Percentiles rank a stretch among this genome's conserved stretches.
phyloP scores from a whole-genome alignment of 1,140 invertebrate genomes.

The Heliconius hewitsoni region DNA sequence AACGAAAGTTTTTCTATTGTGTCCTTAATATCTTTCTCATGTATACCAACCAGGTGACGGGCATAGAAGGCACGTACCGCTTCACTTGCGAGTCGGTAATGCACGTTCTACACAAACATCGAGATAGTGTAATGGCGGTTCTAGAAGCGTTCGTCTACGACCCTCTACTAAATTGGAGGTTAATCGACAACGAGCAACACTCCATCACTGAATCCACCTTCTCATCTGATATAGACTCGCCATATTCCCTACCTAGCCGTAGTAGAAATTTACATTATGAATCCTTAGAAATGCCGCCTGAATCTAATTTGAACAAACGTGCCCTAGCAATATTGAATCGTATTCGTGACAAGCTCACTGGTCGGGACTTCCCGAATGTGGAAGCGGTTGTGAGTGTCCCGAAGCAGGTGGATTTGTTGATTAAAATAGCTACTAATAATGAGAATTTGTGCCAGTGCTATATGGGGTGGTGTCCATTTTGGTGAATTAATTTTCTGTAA shows the following conservation, averaged over 20 bases:
- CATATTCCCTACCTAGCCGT: conserved; percentile 62
- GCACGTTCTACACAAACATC: conserved; percentile 96
- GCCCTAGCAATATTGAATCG: conserved; percentile 94
- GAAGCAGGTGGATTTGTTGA: conserved; percentile 96
- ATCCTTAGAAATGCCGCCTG: conserved; percentile 69
- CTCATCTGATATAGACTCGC: conserved; percentile 71
- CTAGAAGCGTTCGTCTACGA: conserved; percentile 99
- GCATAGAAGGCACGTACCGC: conserved; percentile 91
- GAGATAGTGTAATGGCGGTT: conserved; percentile 99
- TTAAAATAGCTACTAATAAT: conserved; percentile 97
- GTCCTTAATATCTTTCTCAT: no score
- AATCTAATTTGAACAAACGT: conserved; percentile 92
- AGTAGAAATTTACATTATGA: conserved; percentile 63
- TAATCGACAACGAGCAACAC: conserved; percentile 80
- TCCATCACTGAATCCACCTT: conserved; percentile 69
- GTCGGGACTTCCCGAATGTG: conserved; percentile 86
- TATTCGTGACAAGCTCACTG: conserved; percentile 96
- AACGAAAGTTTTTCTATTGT: no score
- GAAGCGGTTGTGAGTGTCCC: conserved; percentile 86
- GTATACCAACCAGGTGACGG: conserved; percentile 82
- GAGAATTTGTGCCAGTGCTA: conserved; percentile 99
- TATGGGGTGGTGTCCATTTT: conserved; percentile 94
- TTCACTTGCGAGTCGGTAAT: conserved; percentile 99
- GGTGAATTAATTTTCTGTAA: conserved; percentile 48
- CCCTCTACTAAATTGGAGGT: conserved; percentile 98